Percentiles rank a stretch among this genome's conserved stretches.
Conservation (phyloP, 2,888 invertebrate genomes). For the Onthophagus sagittarius region DNA sequence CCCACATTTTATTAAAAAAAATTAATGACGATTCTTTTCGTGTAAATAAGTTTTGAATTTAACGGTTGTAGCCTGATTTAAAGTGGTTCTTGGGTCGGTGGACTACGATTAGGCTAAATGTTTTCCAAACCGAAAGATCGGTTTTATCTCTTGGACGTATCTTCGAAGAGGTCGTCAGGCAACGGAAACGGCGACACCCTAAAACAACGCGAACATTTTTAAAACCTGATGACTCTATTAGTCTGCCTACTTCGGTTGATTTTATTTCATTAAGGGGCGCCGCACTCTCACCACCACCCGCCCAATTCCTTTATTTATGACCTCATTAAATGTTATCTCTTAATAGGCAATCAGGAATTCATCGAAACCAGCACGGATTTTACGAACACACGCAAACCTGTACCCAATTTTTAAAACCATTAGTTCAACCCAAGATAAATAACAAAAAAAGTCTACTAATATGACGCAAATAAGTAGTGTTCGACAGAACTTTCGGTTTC, state of each 20-base stretch:
- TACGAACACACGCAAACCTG: not conserved
- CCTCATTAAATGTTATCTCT: conserved; percentile 24
- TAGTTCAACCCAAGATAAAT: not conserved
- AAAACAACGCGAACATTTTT: conserved; percentile 43
- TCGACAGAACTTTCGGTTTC: too few species aligned
- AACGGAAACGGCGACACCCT: conserved; percentile 46
- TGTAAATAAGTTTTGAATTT: not conserved
- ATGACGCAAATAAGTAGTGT: too few species aligned
- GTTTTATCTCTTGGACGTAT: conserved; percentile 38
- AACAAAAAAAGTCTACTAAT: too few species aligned
- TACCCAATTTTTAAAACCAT: conserved; percentile 11
- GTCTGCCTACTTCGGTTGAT: conserved; percentile 41
- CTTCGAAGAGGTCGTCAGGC: conserved; percentile 27
- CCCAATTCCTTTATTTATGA: conserved; percentile 18
- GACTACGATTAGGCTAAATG: conserved; percentile 46
- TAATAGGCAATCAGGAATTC: conserved; percentile 18
- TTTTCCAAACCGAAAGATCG: conserved; percentile 37
- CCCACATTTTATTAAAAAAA: too few species aligned
- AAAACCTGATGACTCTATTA: conserved; percentile 45
- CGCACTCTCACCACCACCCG: not conserved
- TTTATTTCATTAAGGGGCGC: conserved; percentile 31
- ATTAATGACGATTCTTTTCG: conserved; percentile 1
- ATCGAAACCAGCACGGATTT: not conserved
- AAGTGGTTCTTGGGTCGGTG: conserved; percentile 35
- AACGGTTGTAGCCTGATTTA: conserved; percentile 38